phyloP scores from a whole-genome alignment of 2,888 invertebrate species.

The Drosophila niveifrons region DNA sequence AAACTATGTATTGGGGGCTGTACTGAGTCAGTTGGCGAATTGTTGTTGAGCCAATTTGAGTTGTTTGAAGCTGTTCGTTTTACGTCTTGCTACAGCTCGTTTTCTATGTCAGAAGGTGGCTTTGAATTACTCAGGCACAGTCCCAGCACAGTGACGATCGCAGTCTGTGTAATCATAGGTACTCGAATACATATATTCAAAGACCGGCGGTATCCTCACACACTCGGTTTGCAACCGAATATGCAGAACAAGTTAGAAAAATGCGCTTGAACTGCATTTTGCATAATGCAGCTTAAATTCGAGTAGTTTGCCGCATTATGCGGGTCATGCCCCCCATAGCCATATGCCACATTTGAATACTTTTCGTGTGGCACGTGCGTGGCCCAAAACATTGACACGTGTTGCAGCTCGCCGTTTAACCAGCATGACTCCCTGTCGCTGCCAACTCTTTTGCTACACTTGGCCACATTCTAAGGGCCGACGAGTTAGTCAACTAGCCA shows the following conservation, averaged over 20 bases:
- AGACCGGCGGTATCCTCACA: constrained; percentile 42
- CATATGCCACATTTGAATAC: constrained; percentile 32
- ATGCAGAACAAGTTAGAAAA: constrained; percentile 74
- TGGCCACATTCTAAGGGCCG: constrained; percentile 48
- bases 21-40: constrained; percentile 53
- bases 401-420: constrained; percentile 29
- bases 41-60: constrained; percentile 30
- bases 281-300: constrained; percentile 27
- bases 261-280: constrained; percentile 73
- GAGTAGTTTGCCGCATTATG: constrained; percentile 42
- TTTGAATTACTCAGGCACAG: constrained; percentile 53
- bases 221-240: constrained; percentile 65
- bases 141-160: constrained; percentile 1
- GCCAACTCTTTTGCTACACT: constrained; percentile 10
- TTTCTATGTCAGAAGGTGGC: constrained; percentile 70
- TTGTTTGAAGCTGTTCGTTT: constrained; percentile 27
- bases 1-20: not conserved
- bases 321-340: constrained; percentile 67
- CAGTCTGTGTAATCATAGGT: constrained; percentile 13
- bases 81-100: constrained; percentile 47
- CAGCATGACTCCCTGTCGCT: constrained; percentile 39
- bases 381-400: constrained; percentile 57
- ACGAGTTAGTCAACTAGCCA: constrained; percentile 42
- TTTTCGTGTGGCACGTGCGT: constrained; percentile 63
- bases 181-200: constrained; percentile 12